A percentile compares a stretch with the other conserved stretches of the same genome.
These are phyloP conservation scores for Anguilla pacifica DNA, from an alignment of 2,797 vertebrate species.

Conservation along the genomic window DNA sequence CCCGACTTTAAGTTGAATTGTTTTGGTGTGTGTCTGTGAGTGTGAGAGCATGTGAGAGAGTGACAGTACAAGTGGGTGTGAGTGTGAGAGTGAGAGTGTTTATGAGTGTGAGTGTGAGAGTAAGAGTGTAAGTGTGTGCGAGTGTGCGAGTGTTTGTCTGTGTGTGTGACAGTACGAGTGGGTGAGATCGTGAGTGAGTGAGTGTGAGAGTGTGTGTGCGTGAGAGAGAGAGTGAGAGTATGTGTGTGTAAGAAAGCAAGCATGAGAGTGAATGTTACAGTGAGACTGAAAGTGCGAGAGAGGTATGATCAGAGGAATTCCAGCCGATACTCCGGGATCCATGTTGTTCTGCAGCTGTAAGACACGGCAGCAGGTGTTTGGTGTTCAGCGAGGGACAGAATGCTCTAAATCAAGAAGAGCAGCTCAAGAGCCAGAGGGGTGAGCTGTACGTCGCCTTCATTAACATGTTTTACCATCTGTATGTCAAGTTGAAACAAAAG, in stretches of 20 bases:
- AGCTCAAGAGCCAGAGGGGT: too few species aligned
- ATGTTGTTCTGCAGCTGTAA: background rate
- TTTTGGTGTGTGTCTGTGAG: too few species aligned
- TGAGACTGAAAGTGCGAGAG: background rate
- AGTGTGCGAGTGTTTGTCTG: background rate
- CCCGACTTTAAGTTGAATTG: background rate
- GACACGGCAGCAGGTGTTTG: background rate
- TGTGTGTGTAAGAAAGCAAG: too few species aligned
- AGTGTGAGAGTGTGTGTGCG: background rate
- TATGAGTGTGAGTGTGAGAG: background rate
- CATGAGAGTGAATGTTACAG: background rate
- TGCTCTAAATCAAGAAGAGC: background rate
- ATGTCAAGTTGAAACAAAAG: too few species aligned
- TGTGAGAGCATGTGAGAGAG: too few species aligned
- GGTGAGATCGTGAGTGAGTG: too few species aligned
- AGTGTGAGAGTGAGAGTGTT: too few species aligned
- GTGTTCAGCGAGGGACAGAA: background rate
- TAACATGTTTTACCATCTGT: too few species aligned
- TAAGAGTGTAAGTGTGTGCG: background rate
- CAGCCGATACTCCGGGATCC: background rate
- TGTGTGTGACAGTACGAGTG: background rate
- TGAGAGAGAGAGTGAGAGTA: background rate
- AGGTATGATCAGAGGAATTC: background rate
- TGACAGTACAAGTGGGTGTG: too few species aligned
- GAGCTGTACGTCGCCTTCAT: too few species aligned